Conservation (phyloP, 2,113 vertebrate species). For the Loxodonta africana region DNA sequence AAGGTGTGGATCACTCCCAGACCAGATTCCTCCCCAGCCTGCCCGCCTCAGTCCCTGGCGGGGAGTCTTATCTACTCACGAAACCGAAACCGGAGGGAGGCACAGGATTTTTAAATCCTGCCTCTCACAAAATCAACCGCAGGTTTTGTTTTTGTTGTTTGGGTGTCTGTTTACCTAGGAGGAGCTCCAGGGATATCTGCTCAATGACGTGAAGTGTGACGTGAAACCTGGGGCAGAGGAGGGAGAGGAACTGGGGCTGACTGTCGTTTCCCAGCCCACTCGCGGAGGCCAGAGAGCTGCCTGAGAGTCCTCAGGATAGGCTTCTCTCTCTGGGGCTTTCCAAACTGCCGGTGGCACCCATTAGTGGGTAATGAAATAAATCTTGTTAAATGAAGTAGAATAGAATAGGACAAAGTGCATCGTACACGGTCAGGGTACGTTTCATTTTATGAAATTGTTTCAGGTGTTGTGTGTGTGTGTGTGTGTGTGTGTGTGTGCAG, state of each 20-base stretch:
- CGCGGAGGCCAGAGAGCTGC: neutral
- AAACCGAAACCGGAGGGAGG: neutral
- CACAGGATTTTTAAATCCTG: too few relatives aligned
- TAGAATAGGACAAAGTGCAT: neutral
- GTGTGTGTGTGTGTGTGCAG: neutral
- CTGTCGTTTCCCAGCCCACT: neutral
- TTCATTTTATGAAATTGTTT: neutral
- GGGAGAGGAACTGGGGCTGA: too few relatives aligned
- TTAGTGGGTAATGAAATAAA: neutral
- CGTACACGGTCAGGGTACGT: neutral
- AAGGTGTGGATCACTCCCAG: neutral
- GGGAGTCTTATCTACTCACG: neutral
- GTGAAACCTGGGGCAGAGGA: neutral
- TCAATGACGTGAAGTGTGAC: neutral
- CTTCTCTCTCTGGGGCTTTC: neutral
- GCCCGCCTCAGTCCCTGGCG: neutral
- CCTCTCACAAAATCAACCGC: neutral
- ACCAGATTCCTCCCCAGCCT: too few relatives aligned
- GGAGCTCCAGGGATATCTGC: neutral
- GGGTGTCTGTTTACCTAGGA: neutral
- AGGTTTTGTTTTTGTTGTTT: neutral
- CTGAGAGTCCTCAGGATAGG: too few relatives aligned
- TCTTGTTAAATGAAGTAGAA: neutral
- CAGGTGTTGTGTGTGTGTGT: neutral
- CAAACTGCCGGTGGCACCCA: neutral